Base-by-base conservation (phyloP, 2,113 vertebrate genomes). In the Cyprichromis sp. region DNA sequence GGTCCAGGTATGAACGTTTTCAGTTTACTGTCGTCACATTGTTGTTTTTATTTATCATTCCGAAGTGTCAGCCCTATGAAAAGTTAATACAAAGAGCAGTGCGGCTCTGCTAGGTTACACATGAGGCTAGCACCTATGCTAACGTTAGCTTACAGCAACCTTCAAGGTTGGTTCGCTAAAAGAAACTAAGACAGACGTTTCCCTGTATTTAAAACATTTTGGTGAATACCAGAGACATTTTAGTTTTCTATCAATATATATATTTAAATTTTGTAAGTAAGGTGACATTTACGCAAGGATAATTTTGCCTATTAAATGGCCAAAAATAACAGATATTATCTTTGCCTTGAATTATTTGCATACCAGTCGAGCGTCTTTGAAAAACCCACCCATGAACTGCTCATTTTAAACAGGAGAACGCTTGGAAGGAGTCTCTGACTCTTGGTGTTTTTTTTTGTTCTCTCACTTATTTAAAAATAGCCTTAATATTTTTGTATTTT, bases 91-190 rank as follows among this genome's bases (percentile, higher is more conserved):
- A 24, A 26, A 12, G 3, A 50, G 4, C 9, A 8, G 19, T 7
- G 11, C 1, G n/a, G 59, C 2, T 54, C 29, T 16, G 66, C 7
- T 3, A 24, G 4, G 10, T 16, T 66, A 12, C 14, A 29, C 2
- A 16, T 6, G 16, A 40, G 42, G 85, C 47, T 91, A 91, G 29
- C 52, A 16, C 81, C 80, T 80, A 83, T 57, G 92, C 93, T 90
- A 88, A 83, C 36, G 38, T 61, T 81, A 84, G 59, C 85, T 80
- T 80, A 78, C 61, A 24, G 42, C 31, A 36, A 5, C 12, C 34
- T 5, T 90, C 88, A 94, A 93, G 93, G 91, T 93, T 93, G 85
- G 81, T 84, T 82, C 50, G 73, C 54, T 81, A 80, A 87, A 50
- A 40, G 40, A 3, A 6, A 52, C 3, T 2, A 5, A 50, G 31